Evolutionary conservation across 2,888 invertebrate species (phyloP), one percentile per base, ranked within the genome.

Genomic region (Muscina levida): DNA sequence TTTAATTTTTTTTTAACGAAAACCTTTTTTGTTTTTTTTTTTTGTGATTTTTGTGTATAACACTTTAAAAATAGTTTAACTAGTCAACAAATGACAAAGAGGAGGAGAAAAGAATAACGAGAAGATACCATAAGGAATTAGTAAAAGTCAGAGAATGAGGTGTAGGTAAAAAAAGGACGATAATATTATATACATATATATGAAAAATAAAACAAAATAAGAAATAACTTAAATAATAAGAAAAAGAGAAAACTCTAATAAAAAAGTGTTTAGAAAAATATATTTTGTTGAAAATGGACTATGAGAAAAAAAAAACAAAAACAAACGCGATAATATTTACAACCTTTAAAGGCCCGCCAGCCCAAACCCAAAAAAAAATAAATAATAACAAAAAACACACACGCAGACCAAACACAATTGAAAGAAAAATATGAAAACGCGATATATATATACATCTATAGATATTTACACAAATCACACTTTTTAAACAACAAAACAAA

Each of bases 41-140:
- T 81, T 77, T 81, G 81, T 81, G 81, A 81, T 81, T 81, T 74
- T 68, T 74, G 81, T 81, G 81, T 81, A 68, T 77, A 81, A 81
- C 81, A 81, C 81, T 81, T 65, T 71, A 81, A 73, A n/a, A 71
- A 72, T 81, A 81, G 77, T 81, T 75, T 77, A 81, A 77, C 81
- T 81, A 81, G 81, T 81, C 81, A 81, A 77, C 65, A 44, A 74
- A 78, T 71, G 66, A 65, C 77, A 73, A 80, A 53, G 2, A 10
- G 31, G 31, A 68, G 22, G 26, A 37, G 53, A 53, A 68, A 68
- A 53, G 13, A n/a, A 22, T 57, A 71, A 53, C 48, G 37, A 67
- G 48, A 72, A 39, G 31, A n/a, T n/a, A n/a, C n/a, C n/a, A n/a
- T n/a, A n/a, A 66, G 37, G 39, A 46, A 15, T 62, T 65, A 75